Base-by-base conservation (phyloP, 2,113 vertebrate species). In the Pseudorectes ferrugineus region DNA sequence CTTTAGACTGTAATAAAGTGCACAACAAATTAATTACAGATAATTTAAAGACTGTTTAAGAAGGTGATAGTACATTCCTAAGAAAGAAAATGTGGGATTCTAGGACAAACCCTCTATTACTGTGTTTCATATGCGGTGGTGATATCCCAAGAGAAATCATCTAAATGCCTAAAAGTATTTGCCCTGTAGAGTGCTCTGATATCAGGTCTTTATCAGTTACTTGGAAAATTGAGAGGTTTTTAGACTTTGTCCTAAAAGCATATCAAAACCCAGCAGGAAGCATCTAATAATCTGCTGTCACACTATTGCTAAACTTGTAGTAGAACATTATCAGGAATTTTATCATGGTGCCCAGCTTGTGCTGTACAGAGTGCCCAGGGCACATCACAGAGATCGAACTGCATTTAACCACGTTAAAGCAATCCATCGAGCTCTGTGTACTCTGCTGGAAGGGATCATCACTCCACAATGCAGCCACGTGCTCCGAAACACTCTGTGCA, bases 371-470 rank as follows among this genome's bases (percentile, higher is more conserved):
- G 42, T 20, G 93, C 96, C 93, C 24, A 18, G 52, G 92, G 96
- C 94, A 52, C 85, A 46, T 31, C 11, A 1, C 18, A 20, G 66
- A 63, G 48, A 95, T 97, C 77, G 74, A 97, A 95, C 43, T 65
- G 67, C 85, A 35, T 93, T 97, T 97, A 97, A 95, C 55, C 58
- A 35, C 35, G 1, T 92, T 92, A 93, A 91, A 95, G 85, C 59
- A 49, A 92, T 93, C 61, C 86, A 96, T 97, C 3, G 23, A 88
- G 26, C 78, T 35, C 71, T 67, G 76, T 38, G 79, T 54, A 3
- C 54, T 63, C 83, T 92, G 15, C 70, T 33, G 49, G 38, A 86
- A 88, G 46, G 51, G 62, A 80, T 85, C 81, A 6, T 29, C 14
- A 0, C 45, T 75, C 59, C n/a, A 15, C 12, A 40, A 6, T n/a